Conservation (phyloP, 1,140 invertebrate genomes). For the Cherax quadricarinatus region DNA sequence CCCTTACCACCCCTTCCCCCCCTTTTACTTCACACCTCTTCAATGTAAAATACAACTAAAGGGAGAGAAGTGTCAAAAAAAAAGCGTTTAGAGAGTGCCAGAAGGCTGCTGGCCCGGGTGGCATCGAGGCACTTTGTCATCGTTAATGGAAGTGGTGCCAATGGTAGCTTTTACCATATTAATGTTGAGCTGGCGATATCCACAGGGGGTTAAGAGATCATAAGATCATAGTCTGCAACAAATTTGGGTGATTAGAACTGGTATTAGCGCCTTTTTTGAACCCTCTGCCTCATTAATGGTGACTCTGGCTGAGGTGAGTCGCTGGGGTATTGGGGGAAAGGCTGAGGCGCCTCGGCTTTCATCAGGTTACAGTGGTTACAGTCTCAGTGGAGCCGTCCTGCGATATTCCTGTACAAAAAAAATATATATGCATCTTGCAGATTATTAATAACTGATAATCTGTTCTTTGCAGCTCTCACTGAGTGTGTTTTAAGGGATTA, state of each 20-base stretch:
- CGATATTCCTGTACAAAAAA: background rate
- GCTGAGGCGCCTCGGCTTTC: background rate
- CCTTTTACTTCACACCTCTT: background rate
- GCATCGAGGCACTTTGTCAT: slow-evolving; percentile 43
- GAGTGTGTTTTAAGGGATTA: background rate
- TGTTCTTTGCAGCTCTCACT: background rate
- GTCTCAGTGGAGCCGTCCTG: background rate
- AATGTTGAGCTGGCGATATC: slow-evolving; percentile 18
- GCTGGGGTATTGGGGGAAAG: background rate
- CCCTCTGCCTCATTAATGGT: background rate
- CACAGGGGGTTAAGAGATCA: background rate
- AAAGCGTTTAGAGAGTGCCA: slow-evolving; percentile 45
- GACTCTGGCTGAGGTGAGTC: background rate
- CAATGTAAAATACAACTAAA: slow-evolving; percentile 27
- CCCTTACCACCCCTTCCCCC: background rate
- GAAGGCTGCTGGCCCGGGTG: slow-evolving; percentile 22
- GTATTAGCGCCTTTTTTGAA: background rate
- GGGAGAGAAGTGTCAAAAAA: slow-evolving; percentile 51
- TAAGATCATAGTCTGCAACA: background rate
- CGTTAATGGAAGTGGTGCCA: slow-evolving; percentile 44
- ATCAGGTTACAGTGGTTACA: background rate
- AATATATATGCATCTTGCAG: background rate
- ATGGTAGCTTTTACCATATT: slow-evolving; percentile 51
- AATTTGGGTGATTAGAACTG: slow-evolving; percentile 31
- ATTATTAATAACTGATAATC: slow-evolving; percentile 5